Evolutionary conservation across 1,140 invertebrate genomes (phyloP).

Genomic region (Oncopodura yosiiana): DNA sequence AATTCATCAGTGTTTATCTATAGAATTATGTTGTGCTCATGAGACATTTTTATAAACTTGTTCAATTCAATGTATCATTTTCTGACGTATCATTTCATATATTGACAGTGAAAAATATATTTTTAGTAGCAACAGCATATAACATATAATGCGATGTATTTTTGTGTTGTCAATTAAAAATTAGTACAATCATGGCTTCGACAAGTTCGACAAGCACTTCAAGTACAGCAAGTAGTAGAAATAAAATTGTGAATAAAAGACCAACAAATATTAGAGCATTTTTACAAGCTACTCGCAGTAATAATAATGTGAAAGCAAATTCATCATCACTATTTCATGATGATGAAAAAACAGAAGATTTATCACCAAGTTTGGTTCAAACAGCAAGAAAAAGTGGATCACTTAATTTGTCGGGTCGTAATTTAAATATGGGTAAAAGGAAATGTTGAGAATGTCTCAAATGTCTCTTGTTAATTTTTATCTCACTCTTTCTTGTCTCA

Average conservation of each 20-base stretch:
- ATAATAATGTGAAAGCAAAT: conserved; percentile 7
- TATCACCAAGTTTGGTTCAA: conserved; percentile 20
- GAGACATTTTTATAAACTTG: no score
- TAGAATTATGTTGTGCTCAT: no score
- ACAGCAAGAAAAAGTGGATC: conserved; percentile 31
- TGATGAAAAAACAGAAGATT: conserved; percentile 12
- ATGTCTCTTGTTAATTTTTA: background rate
- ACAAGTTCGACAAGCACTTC: no score
- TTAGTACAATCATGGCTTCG: background rate
- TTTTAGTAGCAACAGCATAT: background rate
- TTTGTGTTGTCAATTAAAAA: no score
- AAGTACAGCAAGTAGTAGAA: no score
- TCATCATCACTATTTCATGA: conserved; percentile 24
- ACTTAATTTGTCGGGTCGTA: conserved; percentile 27
- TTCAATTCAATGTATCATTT: background rate
- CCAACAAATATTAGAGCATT: conserved; percentile 15
- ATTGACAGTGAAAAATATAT: background rate
- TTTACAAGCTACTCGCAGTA: conserved; percentile 14
- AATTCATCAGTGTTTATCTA: no score
- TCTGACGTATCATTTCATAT: background rate
- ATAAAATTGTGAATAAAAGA: background rate
- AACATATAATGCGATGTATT: background rate
- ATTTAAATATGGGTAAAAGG: conserved; percentile 20
- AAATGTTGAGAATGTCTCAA: background rate
- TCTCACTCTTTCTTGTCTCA: background rate